Conservation (phyloP, 2,888 invertebrate species). For the Apamea epomidion region DNA sequence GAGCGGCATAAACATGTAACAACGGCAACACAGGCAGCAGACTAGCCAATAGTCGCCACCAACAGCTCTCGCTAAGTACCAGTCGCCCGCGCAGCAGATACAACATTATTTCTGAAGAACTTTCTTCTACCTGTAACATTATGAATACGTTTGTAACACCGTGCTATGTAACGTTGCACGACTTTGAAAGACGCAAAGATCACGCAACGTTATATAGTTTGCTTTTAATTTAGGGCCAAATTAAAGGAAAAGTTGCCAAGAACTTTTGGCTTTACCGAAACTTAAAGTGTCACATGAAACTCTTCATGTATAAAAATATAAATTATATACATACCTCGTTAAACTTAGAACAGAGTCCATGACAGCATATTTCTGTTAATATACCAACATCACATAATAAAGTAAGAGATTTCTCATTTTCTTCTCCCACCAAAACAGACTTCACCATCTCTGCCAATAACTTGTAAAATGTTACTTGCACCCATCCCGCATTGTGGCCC, state of each 20-base stretch:
- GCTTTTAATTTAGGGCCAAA: not conserved
- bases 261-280: not conserved
- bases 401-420: conserved; percentile 87
- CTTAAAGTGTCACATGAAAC: no score
- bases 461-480: conserved; percentile 89
- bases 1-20: conserved; percentile 90
- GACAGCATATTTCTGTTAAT: conserved; percentile 92
- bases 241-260: not conserved
- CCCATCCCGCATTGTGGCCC: conserved; percentile 89
- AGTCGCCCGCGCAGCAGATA: conserved; percentile 92
- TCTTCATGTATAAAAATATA: not conserved
- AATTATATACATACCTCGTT: conserved; percentile 73
- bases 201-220: not conserved
- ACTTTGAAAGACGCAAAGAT: not conserved
- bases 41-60: conserved; percentile 91
- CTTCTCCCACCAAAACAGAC: conserved; percentile 89
- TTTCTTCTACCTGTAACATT: conserved; percentile 87
- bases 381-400: conserved; percentile 91
- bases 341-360: conserved; percentile 88
- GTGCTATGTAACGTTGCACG: not conserved
- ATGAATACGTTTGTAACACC: not conserved
- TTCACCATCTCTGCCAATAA: conserved; percentile 89
- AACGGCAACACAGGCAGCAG: conserved; percentile 91
- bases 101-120: conserved; percentile 91
- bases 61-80: conserved; percentile 91